Evolutionary conservation across 1,140 invertebrate genomes (phyloP).

Genomic region (Reticulitermes speratus): DNA sequence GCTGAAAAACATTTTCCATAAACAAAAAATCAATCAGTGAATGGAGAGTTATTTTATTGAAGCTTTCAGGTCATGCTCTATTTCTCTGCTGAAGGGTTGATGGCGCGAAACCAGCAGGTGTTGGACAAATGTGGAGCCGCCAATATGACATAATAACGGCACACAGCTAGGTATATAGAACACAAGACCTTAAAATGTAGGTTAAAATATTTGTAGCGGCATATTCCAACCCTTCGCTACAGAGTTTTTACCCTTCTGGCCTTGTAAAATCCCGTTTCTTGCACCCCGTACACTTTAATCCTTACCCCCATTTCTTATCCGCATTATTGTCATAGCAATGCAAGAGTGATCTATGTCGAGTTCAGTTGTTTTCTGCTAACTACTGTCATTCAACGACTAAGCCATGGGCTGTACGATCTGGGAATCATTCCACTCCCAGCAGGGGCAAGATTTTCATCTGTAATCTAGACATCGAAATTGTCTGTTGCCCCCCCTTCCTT

Average conservation of each 20-base stretch:
- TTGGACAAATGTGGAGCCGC: neutral
- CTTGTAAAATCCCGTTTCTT: conserved; percentile 12
- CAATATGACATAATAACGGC: neutral
- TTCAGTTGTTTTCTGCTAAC: too few relatives aligned
- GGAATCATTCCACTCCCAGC: too few relatives aligned
- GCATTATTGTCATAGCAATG: neutral
- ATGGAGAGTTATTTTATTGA: too few relatives aligned
- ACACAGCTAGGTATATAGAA: neutral
- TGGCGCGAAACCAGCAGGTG: neutral
- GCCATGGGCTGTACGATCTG: too few relatives aligned
- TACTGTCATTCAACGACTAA: too few relatives aligned
- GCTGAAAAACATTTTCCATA: too few relatives aligned
- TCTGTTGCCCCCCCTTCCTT: too few relatives aligned
- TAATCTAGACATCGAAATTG: too few relatives aligned
- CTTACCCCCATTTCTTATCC: neutral
- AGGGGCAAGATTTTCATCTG: too few relatives aligned
- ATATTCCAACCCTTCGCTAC: neutral
- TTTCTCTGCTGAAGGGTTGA: neutral
- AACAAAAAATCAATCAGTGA: too few relatives aligned
- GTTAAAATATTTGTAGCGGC: neutral
- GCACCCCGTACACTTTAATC: neutral
- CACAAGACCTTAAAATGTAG: neutral
- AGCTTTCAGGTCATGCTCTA: neutral
- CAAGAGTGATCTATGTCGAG: neutral
- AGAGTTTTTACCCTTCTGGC: neutral